Base-by-base conservation (phyloP, 1,140 invertebrate genomes). In the Hermetia illucens region DNA sequence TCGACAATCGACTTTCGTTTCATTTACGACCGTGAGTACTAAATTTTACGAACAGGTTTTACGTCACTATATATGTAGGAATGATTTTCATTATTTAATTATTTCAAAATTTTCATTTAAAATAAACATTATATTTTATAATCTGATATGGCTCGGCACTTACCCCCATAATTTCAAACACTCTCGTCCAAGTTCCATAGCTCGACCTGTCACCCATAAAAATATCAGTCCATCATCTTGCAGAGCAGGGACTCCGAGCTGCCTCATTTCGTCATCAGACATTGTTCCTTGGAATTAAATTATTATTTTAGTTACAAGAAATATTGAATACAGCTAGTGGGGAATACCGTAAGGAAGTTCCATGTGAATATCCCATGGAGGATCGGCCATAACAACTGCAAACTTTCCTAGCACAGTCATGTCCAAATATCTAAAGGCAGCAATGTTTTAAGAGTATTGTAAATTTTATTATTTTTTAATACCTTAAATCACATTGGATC, bases 251-350 rank as follows among this genome's bases (percentile, higher is more conserved):
- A 95, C 82, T 19, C 89, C 88, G 21, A 98, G 63, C 37, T 91
- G 87, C 44, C 92, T 74, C 93, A 98, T 98, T 65, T 98, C 94
- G 60, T 96, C 91, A 61, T 98, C 93, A 0, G 88, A 92, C 88
- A 98, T 92, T 2, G 93, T 98, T n/a, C 43, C 43, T 45, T n/a
- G 2, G 21, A 25, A 30, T 16, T 16, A 3, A 32, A 37, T 13
- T 33, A 36, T 32, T 32, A n/a, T 32, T 32, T 13, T 13, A 32
- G 16, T 32, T 32, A 16, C 5, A 34, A 34, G 5, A 21, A 25
- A 25, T 25, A 25, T 25, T 25, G 6, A 8, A 8, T 25, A 25
- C 6, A 35, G 21, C 19, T 29, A 29, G 13, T 39, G 17, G 30
- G 30, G 22, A 15, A 25, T 24, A n/a, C 94, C 93, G 57, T 98